A percentile compares a stretch with the other conserved stretches of the same genome.
These are phyloP conservation scores for Antheraea yamamai DNA, from an alignment of 2,888 invertebrate genomes.

Conservation along the genomic window DNA sequence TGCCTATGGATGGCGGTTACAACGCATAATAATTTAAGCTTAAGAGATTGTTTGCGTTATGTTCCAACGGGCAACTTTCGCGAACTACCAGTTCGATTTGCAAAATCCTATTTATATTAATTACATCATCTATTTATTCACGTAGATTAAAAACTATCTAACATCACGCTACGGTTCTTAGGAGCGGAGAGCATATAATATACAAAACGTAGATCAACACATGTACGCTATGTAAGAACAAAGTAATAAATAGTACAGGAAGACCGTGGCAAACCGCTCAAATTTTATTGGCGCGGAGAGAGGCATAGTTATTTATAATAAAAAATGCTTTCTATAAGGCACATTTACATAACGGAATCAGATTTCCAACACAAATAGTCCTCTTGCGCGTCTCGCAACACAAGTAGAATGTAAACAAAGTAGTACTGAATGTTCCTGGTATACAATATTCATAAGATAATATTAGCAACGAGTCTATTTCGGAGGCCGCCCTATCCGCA, in stretches of 20 bases:
- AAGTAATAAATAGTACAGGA: not conserved
- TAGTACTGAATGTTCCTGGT: not conserved
- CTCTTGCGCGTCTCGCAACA: not conserved
- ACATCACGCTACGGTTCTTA: not conserved
- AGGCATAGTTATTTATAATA: too few species aligned
- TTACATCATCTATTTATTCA: not conserved
- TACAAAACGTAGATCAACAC: not conserved
- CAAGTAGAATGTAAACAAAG: not conserved
- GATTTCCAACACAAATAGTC: not conserved
- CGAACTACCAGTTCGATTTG: not conserved
- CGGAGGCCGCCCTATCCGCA: slow-evolving; percentile 10
- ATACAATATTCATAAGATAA: slow-evolving; percentile 1
- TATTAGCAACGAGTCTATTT: slow-evolving; percentile 9
- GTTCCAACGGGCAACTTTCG: not conserved
- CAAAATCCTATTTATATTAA: not conserved
- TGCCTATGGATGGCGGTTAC: too few species aligned
- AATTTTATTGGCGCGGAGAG: not conserved
- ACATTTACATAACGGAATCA: not conserved
- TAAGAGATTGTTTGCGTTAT: too few species aligned
- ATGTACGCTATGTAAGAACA: not conserved
- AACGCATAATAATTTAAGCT: not conserved
- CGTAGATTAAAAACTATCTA: not conserved
- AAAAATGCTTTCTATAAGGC: too few species aligned
- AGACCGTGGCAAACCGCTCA: too few species aligned
- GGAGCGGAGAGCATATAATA: not conserved